Percentiles rank a stretch among this genome's conserved stretches.
Evolutionary conservation across 2,888 invertebrate genomes (phyloP).

Genomic region (Eucera pruinosa): DNA sequence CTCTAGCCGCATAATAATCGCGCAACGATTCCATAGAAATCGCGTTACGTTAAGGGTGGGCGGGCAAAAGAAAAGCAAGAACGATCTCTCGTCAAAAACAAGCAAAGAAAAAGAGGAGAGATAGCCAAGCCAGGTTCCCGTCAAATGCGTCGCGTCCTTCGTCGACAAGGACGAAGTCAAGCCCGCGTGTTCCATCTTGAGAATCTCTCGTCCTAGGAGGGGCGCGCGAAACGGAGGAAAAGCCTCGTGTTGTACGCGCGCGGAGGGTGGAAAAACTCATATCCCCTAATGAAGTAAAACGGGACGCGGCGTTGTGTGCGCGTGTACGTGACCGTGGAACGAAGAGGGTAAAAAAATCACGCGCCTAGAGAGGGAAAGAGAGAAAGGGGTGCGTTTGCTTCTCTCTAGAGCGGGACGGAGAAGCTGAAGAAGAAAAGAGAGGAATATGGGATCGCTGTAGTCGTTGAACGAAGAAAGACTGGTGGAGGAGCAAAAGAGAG

Average conservation of each 20-base stretch:
- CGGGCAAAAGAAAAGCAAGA: too few species aligned
- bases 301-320: conserved; percentile 61
- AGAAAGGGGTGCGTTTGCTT: too few species aligned
- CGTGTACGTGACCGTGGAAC: conserved; percentile 15
- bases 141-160: conserved; percentile 41
- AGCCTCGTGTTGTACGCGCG: conserved; percentile 51
- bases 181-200: conserved; percentile 53
- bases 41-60: too few species aligned
- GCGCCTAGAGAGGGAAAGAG: too few species aligned
- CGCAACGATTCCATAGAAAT: too few species aligned
- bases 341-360: conserved; percentile 25
- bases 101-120: too few species aligned
- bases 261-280: conserved; percentile 77
- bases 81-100: background rate
- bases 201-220: conserved; percentile 33
- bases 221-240: conserved; percentile 49
- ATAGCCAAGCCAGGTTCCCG: conserved; percentile 4
- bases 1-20: too few species aligned
- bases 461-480: too few species aligned
- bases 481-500: too few species aligned
- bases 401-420: too few species aligned
- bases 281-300: conserved; percentile 80
- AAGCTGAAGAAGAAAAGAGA: too few species aligned
- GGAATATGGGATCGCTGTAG: too few species aligned
- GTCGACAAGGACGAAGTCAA: conserved; percentile 59